Conservation (phyloP, 2,797 vertebrate species). For the Sylvia borin region DNA sequence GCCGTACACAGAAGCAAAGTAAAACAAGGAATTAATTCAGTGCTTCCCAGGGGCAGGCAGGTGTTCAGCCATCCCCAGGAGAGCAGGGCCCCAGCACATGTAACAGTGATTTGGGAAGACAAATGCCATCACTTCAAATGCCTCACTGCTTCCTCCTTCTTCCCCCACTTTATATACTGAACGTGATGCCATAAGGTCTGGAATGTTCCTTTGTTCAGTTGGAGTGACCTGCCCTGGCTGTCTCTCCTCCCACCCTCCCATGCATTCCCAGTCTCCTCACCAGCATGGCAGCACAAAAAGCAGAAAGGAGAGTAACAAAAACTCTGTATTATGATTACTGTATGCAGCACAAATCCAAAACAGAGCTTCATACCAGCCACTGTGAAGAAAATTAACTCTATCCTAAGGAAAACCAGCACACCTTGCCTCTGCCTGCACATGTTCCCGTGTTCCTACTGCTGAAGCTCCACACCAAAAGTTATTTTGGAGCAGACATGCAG, state of each 20-base stretch:
- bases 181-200: neutral
- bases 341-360: neutral
- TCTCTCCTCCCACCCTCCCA: neutral
- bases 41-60: neutral
- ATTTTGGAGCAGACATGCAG: neutral
- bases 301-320: neutral
- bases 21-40: neutral
- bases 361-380: neutral
- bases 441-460: neutral
- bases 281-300: rapidly evolving
- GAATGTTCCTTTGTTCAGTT: neutral
- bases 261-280: neutral
- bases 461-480: rapidly evolving
- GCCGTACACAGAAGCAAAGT: neutral
- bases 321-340: neutral
- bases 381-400: neutral
- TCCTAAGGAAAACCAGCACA: neutral
- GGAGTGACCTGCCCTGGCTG: neutral
- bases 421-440: rapidly evolving
- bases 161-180: rapidly evolving
- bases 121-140: neutral
- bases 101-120: neutral
- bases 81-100: rapidly evolving
- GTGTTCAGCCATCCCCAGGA: neutral
- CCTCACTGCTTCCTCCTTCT: rapidly evolving